A percentile compares a stretch with the other conserved stretches of the same genome.
These are phyloP conservation scores for Arge pagana DNA, from an alignment of 2,888 invertebrate genomes.

Conservation along the genomic window DNA sequence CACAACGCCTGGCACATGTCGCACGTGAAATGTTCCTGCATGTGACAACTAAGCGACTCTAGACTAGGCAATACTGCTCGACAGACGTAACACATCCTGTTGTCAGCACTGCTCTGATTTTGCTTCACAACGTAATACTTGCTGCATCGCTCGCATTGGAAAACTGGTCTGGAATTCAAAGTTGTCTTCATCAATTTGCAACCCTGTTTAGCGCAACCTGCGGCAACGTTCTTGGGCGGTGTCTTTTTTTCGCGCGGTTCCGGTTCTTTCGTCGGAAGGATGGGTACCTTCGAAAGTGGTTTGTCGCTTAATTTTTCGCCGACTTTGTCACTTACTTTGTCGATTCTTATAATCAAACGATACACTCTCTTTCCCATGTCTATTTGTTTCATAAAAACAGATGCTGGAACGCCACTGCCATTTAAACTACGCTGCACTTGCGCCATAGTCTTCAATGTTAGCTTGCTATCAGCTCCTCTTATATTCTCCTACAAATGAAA, in stretches of 20 bases:
- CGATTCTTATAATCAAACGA: conserved; percentile 47
- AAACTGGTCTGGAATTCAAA: conserved; percentile 29
- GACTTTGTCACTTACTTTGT: conserved; percentile 44
- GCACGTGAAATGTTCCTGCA: conserved; percentile 45
- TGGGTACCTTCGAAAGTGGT: conserved; percentile 3
- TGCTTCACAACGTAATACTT: conserved; percentile 35
- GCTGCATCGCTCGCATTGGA: conserved; percentile 33
- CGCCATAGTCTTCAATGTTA: background rate
- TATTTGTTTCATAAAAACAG: conserved; percentile 11
- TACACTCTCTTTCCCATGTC: conserved; percentile 33
- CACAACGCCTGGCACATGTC: conserved; percentile 43
- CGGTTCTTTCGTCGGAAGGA: conserved; percentile 7
- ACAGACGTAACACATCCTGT: conserved; percentile 39
- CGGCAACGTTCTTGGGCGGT: background rate
- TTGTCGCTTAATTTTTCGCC: conserved; percentile 31
- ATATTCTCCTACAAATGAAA: background rate
- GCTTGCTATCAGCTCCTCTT: background rate
- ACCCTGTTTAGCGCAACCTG: conserved; percentile 15
- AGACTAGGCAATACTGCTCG: conserved; percentile 33
- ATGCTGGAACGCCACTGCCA: background rate
- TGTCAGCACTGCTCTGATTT: conserved; percentile 26
- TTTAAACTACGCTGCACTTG: background rate
- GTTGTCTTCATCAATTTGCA: conserved; percentile 35
- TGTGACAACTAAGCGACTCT: conserved; percentile 37
- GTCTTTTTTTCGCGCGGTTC: conserved; percentile 4